Percentiles rank a stretch among this genome's conserved stretches.
Conservation (phyloP, 2,797 vertebrate genomes). For the Microctenopoma lineatum region DNA sequence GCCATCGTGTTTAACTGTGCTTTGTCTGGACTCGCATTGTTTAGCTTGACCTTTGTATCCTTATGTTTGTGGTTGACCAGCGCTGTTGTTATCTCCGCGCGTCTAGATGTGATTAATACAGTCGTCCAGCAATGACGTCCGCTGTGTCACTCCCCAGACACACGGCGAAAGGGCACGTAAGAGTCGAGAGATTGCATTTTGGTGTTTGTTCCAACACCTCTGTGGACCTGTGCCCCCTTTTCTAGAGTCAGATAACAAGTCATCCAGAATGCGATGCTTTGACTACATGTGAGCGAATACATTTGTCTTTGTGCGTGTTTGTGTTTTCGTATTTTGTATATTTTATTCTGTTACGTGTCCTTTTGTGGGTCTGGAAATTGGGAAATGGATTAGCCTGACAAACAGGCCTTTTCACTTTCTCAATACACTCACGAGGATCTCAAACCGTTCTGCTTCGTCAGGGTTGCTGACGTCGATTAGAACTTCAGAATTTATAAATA, state of each 20-base stretch:
- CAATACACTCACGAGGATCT: conserved; percentile 35
- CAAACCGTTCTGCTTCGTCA: conserved; percentile 25
- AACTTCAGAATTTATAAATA: conserved; percentile 32
- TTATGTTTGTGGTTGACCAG: conserved; percentile 33
- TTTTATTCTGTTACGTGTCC: conserved; percentile 26
- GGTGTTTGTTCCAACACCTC: conserved; percentile 25
- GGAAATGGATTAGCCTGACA: conserved; percentile 18
- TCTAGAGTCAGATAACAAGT: conserved; percentile 45
- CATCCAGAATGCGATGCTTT: conserved; percentile 24
- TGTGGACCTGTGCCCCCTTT: conserved; percentile 23
- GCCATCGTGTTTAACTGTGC: conserved; percentile 52
- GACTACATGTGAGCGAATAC: conserved; percentile 10
- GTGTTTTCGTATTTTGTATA: conserved; percentile 14
- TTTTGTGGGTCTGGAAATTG: conserved; percentile 20
- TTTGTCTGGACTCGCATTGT: conserved; percentile 55
- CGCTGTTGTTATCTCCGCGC: conserved; percentile 50
- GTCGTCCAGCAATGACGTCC: conserved; percentile 55
- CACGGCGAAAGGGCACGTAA: conserved; percentile 55
- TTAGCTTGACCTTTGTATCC: conserved; percentile 43
- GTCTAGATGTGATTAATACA: conserved; percentile 72
- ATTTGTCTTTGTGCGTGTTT: neutral
- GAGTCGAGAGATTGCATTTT: conserved; percentile 42
- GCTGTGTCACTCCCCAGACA: conserved; percentile 64
- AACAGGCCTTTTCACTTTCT: conserved; percentile 37
- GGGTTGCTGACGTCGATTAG: conserved; percentile 36